Evolutionary conservation across 2,888 invertebrate species (phyloP).

Genomic region (Myopa testacea): DNA sequence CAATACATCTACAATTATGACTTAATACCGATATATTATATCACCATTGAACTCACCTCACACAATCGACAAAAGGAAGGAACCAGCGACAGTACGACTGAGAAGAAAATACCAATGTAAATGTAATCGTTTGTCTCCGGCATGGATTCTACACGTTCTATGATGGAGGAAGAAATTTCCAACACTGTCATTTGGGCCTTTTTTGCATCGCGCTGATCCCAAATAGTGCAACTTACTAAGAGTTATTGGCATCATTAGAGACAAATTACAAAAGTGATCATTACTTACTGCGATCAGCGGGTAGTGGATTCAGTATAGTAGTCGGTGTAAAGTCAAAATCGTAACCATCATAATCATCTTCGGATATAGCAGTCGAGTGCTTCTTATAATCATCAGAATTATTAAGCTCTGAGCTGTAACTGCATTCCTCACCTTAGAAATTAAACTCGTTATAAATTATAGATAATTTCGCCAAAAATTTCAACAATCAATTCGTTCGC

Average conservation of each 20-base stretch:
- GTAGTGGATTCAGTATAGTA: slow-evolving; percentile 80
- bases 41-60: slow-evolving; percentile 54
- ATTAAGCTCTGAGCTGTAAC: slow-evolving; percentile 83
- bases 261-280: slow-evolving; percentile 2
- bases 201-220: slow-evolving; percentile 90
- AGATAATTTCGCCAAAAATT: neutral
- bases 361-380: slow-evolving; percentile 56
- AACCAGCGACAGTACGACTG: slow-evolving; percentile 73
- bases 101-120: slow-evolving; percentile 75
- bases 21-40: neutral
- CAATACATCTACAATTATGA: neutral
- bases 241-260: neutral
- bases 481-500: neutral
- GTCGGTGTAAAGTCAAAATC: slow-evolving; percentile 80
- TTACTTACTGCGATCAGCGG: slow-evolving; percentile 76
- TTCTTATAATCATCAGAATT: slow-evolving; percentile 73
- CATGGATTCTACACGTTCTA: slow-evolving; percentile 87
- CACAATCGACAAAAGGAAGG: slow-evolving; percentile 71
- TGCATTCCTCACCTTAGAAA: slow-evolving; percentile 70
- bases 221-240: slow-evolving; percentile 93
- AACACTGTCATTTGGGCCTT: slow-evolving; percentile 94
- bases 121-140: slow-evolving; percentile 85
- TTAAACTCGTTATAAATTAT: slow-evolving; percentile 11
- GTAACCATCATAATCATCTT: slow-evolving; percentile 70
- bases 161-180: slow-evolving; percentile 95